phyloP scores from a whole-genome alignment of 2,113 vertebrate genomes.

The Pyrgilauda ruficollis region DNA sequence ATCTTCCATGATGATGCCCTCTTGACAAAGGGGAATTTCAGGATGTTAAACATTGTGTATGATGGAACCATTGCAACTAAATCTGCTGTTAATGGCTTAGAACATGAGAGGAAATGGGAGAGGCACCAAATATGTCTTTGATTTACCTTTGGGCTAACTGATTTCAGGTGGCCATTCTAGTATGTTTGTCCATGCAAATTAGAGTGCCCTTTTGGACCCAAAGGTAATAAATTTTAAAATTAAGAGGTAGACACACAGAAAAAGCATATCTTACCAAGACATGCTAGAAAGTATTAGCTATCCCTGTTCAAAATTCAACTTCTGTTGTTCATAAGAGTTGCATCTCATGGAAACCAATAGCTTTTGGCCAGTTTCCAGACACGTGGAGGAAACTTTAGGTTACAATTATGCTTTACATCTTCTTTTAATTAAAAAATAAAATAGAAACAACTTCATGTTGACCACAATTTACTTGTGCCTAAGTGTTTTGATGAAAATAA shows the following conservation, averaged over 20 bases:
- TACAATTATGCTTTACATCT: background rate
- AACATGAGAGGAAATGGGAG: conserved; percentile 10
- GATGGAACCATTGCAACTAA: background rate
- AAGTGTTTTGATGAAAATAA: background rate
- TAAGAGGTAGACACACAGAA: background rate
- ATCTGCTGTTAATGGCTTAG: background rate
- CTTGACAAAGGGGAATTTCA: background rate
- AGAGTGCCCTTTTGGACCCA: conserved; percentile 2
- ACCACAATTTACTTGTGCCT: background rate
- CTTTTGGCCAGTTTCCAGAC: conserved; percentile 3
- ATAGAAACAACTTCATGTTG: background rate
- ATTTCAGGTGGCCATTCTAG: conserved; percentile 38
- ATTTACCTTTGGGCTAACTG: conserved; percentile 53
- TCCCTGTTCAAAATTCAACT: background rate
- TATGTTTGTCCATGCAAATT: background rate
- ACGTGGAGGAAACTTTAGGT: background rate
- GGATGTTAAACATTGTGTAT: background rate
- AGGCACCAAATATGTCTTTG: conserved; percentile 32
- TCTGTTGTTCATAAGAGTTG: background rate
- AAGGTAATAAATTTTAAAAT: conserved; percentile 26
- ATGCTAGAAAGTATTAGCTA: background rate
- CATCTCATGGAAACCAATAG: background rate
- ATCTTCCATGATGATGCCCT: background rate
- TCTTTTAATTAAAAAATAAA: conserved; percentile 12
- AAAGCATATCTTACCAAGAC: background rate